phyloP scores from a whole-genome alignment of 2,113 vertebrate species.

The Osmerus mordax region DNA sequence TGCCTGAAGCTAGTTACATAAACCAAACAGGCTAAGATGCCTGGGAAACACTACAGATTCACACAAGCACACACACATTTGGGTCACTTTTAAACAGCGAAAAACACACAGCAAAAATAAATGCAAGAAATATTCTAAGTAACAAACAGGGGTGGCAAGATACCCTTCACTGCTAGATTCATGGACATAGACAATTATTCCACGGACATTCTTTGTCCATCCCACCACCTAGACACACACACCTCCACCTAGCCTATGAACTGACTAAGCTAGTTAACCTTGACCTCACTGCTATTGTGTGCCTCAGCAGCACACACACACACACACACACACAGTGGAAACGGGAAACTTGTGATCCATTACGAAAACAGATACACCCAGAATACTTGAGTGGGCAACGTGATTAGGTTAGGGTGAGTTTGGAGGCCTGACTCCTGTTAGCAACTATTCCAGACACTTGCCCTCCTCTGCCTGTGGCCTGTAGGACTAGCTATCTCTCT shows the following conservation, averaged over 20 bases:
- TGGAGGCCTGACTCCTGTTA: constrained; percentile 8
- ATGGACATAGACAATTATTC: background rate
- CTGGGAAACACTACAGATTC: constrained; percentile 57
- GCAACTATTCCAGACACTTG: background rate
- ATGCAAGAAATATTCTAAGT: constrained; percentile 26
- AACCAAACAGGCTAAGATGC: constrained; percentile 58
- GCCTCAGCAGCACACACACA: background rate
- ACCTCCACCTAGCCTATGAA: background rate
- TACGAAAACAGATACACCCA: background rate
- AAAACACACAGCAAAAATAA: background rate
- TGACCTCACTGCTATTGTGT: background rate
- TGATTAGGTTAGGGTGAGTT: constrained; percentile 6
- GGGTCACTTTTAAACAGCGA: background rate
- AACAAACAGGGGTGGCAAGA: constrained; percentile 27
- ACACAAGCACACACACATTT: constrained; percentile 1
- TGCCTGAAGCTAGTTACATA: constrained; percentile 57
- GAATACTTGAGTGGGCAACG: constrained; percentile 2
- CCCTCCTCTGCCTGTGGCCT: background rate
- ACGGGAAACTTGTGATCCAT: background rate
- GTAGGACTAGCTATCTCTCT: too few relatives aligned
- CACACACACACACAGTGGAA: background rate
- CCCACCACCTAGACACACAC: background rate
- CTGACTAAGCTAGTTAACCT: background rate
- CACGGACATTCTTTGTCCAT: background rate
- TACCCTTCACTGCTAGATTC: background rate